These are phyloP conservation scores for Drosophila paulistorum DNA, from an alignment of 1,140 invertebrate genomes.

Conservation along the genomic window DNA sequence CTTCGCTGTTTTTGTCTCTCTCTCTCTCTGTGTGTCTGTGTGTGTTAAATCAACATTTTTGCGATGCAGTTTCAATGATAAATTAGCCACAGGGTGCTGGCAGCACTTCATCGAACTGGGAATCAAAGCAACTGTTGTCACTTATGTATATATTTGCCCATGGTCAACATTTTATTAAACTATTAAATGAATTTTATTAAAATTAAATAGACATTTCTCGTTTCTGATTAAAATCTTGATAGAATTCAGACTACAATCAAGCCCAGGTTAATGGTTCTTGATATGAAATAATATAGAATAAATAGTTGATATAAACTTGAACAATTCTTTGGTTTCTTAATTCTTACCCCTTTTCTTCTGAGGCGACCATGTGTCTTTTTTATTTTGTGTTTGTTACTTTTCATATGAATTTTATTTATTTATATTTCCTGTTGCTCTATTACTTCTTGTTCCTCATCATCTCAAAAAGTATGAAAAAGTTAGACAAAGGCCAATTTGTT, in stretches of 20 bases:
- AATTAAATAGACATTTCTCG: not conserved
- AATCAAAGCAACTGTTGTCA: conserved; percentile 52
- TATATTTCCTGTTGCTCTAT: conserved; percentile 1
- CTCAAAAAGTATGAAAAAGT: no score
- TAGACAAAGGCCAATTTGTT: not conserved
- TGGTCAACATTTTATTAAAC: conserved; percentile 32
- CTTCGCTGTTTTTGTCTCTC: conserved; percentile 18
- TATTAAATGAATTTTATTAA: not conserved
- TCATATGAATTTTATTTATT: not conserved
- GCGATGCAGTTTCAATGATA: conserved; percentile 55
- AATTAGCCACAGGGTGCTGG: conserved; percentile 57
- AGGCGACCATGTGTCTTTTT: no score
- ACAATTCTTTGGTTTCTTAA: no score
- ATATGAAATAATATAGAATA: no score
- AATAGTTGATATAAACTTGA: no score
- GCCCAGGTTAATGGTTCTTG: no score
- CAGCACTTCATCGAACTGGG: not conserved
- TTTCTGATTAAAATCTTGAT: no score
- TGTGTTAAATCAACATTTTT: conserved; percentile 68
- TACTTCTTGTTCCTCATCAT: not conserved
- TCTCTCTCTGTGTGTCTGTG: not conserved
- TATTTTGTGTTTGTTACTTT: not conserved
- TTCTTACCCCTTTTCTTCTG: no score
- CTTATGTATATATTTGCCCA: not conserved
- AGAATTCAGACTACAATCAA: no score